Percentiles rank a stretch among this genome's conserved stretches.
phyloP scores from a whole-genome alignment of 1,140 invertebrate genomes.

The Ceratoteleas bidentatus region DNA sequence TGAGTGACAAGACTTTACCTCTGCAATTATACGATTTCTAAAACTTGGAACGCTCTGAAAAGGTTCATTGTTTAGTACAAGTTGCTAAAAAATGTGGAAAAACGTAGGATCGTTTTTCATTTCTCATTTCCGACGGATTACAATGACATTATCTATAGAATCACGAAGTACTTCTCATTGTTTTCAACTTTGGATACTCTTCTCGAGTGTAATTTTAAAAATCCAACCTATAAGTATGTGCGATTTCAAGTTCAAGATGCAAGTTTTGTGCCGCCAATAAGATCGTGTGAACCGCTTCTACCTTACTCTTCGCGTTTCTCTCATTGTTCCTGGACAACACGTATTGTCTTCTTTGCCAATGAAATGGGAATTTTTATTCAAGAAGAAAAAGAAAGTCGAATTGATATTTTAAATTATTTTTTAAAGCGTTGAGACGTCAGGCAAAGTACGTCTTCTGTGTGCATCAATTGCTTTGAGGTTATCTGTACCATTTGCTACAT shows the following conservation, averaged over 20 bases:
- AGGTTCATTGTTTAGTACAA: too few relatives aligned
- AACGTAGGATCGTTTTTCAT: conserved; percentile 31
- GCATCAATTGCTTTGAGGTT: background rate
- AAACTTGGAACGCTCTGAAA: background rate
- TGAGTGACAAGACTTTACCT: too few relatives aligned
- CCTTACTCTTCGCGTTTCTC: conserved; percentile 28
- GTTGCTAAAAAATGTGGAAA: background rate
- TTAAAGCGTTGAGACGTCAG: conserved; percentile 10
- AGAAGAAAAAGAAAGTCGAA: conserved; percentile 9
- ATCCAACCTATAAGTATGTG: conserved; percentile 6
- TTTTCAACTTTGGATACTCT: conserved; percentile 3
- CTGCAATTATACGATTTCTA: background rate
- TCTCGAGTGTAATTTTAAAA: conserved; percentile 17
- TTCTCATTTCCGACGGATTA: conserved; percentile 34
- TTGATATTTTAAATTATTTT: conserved; percentile 23
- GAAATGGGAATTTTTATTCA: conserved; percentile 6
- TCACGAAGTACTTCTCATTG: conserved; percentile 12
- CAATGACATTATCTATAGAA: conserved; percentile 30
- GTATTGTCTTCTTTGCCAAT: conserved; percentile 47
- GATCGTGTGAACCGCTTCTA: conserved; percentile 65
- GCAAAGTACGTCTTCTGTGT: background rate
- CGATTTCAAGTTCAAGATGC: conserved; percentile 23
- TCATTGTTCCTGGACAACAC: conserved; percentile 45
- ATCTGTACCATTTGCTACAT: too few relatives aligned
- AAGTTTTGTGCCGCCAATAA: conserved; percentile 50